A percentile compares a stretch with the other conserved stretches of the same genome.
phyloP scores from a whole-genome alignment of 2,797 vertebrate species.

The Cottoperca gobio region DNA sequence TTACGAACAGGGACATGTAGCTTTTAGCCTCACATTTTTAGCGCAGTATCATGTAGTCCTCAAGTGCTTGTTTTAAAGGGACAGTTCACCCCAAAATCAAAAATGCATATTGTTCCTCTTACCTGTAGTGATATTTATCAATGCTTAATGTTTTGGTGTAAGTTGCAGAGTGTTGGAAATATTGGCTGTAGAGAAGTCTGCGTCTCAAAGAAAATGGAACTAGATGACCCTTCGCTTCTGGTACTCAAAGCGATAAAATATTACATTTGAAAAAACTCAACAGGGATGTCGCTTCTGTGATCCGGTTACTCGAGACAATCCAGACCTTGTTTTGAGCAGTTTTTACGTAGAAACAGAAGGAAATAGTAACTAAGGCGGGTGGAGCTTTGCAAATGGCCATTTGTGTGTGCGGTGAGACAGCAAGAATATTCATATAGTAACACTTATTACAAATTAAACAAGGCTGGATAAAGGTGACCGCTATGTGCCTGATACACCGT shows the following conservation, averaged over 20 bases:
- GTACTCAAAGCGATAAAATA: not conserved
- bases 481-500: slow-evolving; percentile 36
- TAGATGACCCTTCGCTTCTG: not conserved
- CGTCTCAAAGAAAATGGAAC: not conserved
- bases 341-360: too few relatives aligned
- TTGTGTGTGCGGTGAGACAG: not conserved
- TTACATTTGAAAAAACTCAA: not conserved
- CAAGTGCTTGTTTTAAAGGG: not conserved
- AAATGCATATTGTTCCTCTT: too few relatives aligned
- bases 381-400: not conserved
- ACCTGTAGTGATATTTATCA: too few relatives aligned
- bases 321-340: too few relatives aligned
- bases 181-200: not conserved
- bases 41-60: not conserved
- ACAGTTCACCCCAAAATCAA: too few relatives aligned
- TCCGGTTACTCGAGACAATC: too few relatives aligned
- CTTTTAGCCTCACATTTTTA: not conserved
- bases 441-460: slow-evolving; percentile 23
- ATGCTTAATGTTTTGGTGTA: too few relatives aligned
- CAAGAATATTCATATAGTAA: not conserved
- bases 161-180: too few relatives aligned
- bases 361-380: slow-evolving; percentile 5
- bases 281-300: too few relatives aligned
- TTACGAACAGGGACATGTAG: not conserved
- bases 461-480: slow-evolving; percentile 14